Evolutionary conservation across 2,888 invertebrate genomes (phyloP).

Genomic region (Ceriagrion tenellum): DNA sequence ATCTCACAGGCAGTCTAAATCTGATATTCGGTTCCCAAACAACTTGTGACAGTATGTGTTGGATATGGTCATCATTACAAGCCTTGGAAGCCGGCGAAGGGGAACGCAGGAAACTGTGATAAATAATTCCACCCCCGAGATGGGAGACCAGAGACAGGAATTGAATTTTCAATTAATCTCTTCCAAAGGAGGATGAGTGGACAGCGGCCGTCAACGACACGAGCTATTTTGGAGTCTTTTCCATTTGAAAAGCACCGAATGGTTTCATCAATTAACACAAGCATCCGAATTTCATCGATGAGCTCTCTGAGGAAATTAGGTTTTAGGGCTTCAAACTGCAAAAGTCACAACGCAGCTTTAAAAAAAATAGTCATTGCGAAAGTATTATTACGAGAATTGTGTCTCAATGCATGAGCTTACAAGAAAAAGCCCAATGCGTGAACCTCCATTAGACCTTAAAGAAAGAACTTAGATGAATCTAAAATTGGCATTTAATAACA

Average conservation of each 20-base stretch:
- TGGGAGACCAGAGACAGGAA: not conserved
- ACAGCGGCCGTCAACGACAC: not conserved
- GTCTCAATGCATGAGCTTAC: not conserved
- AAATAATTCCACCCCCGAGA: not conserved
- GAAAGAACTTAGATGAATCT: too few species aligned
- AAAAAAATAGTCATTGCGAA: not conserved
- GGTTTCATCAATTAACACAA: slow-evolving; percentile 9
- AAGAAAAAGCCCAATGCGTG: not conserved
- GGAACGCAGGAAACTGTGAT: not conserved
- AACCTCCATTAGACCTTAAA: too few species aligned
- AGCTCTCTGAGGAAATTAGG: slow-evolving; percentile 14
- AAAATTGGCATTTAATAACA: too few species aligned
- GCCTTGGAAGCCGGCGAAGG: not conserved
- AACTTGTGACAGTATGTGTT: too few species aligned
- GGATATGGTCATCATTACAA: not conserved
- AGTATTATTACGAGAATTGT: not conserved
- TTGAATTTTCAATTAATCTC: not conserved
- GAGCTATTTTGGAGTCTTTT: not conserved
- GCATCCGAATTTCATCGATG: not conserved
- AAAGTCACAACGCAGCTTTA: not conserved
- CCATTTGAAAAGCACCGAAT: not conserved
- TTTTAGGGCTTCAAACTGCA: not conserved
- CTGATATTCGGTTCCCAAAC: not conserved
- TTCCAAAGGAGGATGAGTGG: not conserved
- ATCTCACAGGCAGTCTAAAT: not conserved